A percentile compares a stretch with the other conserved stretches of the same genome.
These are phyloP conservation scores for Syngnathus floridae DNA, from an alignment of 2,113 vertebrate genomes.

Conservation along the genomic window DNA sequence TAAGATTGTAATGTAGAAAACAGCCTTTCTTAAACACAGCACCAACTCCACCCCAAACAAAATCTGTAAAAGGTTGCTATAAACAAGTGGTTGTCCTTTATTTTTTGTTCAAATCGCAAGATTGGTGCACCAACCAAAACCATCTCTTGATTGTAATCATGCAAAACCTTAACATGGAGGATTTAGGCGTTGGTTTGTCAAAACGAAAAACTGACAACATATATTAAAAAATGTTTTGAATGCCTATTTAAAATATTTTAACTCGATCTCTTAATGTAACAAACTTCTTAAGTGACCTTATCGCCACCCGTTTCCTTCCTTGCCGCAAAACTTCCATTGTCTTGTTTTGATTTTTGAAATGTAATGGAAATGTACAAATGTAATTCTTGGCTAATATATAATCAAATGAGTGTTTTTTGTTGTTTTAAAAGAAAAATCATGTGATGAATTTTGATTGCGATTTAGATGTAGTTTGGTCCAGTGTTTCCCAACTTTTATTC, in stretches of 20 bases:
- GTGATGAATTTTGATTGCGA: slow-evolving; percentile 53
- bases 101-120: too few relatives aligned
- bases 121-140: too few relatives aligned
- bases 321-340: slow-evolving; percentile 22
- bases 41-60: not conserved
- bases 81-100: too few relatives aligned
- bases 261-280: slow-evolving; percentile 42
- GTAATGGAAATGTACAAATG: slow-evolving; percentile 73
- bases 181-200: slow-evolving; percentile 46
- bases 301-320: slow-evolving; percentile 43
- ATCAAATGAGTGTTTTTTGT: slow-evolving; percentile 37
- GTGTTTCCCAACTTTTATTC: not conserved
- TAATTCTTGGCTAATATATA: slow-evolving; percentile 79
- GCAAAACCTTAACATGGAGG: slow-evolving; percentile 2
- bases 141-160: slow-evolving; percentile 52
- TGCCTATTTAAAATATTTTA: slow-evolving; percentile 58
- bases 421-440: slow-evolving; percentile 38
- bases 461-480: slow-evolving; percentile 1
- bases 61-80: too few relatives aligned
- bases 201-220: slow-evolving; percentile 59
- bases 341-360: slow-evolving; percentile 68
- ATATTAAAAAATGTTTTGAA: slow-evolving; percentile 37
- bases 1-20: slow-evolving; percentile 38
- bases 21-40: not conserved
- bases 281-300: slow-evolving; percentile 71